Percentiles rank a stretch among this genome's conserved stretches.
These are phyloP conservation scores for Galaxea fascicularis DNA, from an alignment of 92 coral and sea anemone genomes.

Conservation along the genomic window DNA sequence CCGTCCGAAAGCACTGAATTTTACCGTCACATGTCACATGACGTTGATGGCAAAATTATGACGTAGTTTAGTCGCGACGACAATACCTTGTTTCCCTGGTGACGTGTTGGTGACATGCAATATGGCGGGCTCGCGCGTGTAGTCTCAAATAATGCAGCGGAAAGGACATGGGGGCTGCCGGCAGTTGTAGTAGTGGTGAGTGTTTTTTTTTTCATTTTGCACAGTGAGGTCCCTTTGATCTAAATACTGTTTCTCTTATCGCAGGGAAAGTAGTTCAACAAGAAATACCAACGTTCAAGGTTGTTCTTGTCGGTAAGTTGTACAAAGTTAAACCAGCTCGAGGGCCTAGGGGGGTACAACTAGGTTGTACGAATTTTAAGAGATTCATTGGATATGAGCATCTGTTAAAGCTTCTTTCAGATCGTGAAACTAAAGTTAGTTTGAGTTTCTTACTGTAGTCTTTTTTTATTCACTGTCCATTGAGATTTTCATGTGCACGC, in stretches of 20 bases:
- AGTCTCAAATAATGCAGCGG: conserved; percentile 8
- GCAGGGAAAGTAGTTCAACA: conserved; percentile 73
- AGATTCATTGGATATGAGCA: too few relatives aligned
- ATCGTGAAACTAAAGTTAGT: too few relatives aligned
- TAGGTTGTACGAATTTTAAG: neutral
- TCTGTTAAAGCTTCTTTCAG: neutral
- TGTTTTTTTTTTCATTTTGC: conserved; percentile 9
- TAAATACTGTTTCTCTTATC: neutral
- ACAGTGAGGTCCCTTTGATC: neutral
- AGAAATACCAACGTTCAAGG: conserved; percentile 92
- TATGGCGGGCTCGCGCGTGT: conserved; percentile 34
- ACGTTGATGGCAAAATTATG: too few relatives aligned
- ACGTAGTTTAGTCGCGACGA: too few relatives aligned
- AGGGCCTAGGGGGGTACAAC: too few relatives aligned
- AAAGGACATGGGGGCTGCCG: conserved; percentile 84
- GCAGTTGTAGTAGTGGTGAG: conserved; percentile 81
- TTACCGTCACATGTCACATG: too few relatives aligned
- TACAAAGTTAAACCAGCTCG: neutral
- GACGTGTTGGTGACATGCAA: neutral
- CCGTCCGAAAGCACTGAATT: too few relatives aligned
- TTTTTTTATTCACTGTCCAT: too few relatives aligned
- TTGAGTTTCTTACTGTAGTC: too few relatives aligned
- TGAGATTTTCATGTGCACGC: neutral
- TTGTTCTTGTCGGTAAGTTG: conserved; percentile 97
- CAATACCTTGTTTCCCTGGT: conserved; percentile 20